Evolutionary conservation across 2,888 invertebrate species (phyloP), one percentile per base, ranked within the genome.

Genomic region (Drosophila siamana): DNA sequence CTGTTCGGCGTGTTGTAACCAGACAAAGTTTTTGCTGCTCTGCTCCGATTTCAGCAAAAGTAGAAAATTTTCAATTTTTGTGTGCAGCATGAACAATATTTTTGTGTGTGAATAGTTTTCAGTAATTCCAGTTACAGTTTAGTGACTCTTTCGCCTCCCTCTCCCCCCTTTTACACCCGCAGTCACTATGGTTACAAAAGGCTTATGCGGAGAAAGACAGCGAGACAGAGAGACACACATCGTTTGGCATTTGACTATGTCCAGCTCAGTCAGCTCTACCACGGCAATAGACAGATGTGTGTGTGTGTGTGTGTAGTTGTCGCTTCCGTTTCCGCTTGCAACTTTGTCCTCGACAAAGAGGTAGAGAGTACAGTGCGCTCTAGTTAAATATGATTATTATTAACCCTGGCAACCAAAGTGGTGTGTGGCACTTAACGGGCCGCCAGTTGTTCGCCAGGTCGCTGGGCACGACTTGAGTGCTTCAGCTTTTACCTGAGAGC

Each of bases 71-170:
- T 77, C 81, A 80, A 80, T 80, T 74, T 77, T 62, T 62, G 61
- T 78, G 28, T 60, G 60, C 72, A 54, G 67, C 62, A 70, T 65
- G 68, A 78, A 65, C 68, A 78, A 74, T 77, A 74, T 78, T 77
- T 77, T 60, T 74, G 67, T 78, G 74, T 78, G 67, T 61, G 86
- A 79, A 88, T 86, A 88, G 77, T 84, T 84, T 88, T 70, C 72
- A 74, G 86, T 88, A 84, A 88, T 88, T 88, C 84, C 83, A 88
- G 83, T 86, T 82, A 83, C 86, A 79, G 83, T 86, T 88, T 67
- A 61, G 57, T 59, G 46, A 28, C 24, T 52, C 3, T 15, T 19
- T n/a, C n/a, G n/a, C 7, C 19, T 13, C 8, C 11, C n/a, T 13
- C 22, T 16, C 41, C 6, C 40, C 22, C 43, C 44, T 51, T 48